Base-by-base conservation (phyloP, 1,140 invertebrate genomes). In the Probaryconus sp. region DNA sequence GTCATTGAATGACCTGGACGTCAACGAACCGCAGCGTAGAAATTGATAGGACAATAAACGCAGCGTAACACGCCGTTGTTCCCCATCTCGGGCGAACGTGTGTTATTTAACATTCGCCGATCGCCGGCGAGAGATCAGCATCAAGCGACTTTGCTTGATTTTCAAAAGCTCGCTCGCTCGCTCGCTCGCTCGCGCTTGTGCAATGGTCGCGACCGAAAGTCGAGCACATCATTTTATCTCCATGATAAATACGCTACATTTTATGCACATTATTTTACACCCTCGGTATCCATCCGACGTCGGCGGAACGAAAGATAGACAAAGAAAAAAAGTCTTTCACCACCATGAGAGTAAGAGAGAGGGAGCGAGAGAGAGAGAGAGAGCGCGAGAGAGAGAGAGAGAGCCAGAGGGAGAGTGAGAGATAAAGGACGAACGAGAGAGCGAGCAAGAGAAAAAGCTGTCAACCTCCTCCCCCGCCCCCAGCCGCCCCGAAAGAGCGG, bases 221-320 rank as follows among this genome's bases (percentile, higher is more conserved):
- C 81, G 83, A 80, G 83, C 82, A 79, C 84, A 84, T 86, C 81
- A 85, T 84, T 87, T 87, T 87, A 86, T 87, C 83, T 86, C 76
- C 79, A 80, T 87, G 85, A 87, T 87, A 84, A 87, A 87, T 87
- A 85, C 81, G 85, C 81, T 82, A 85, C 85, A 87, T 85, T 87
- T 87, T 85, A 85, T 85, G 84, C 84, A 82, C 83, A 84, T 86
- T 86, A 87, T 86, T 85, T 85, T 83, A 77, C 82, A 70, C 78
- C 80, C 76, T 74, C 56, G 51, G 20, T 14, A 58, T 53, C 61
- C 48, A 50, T 65, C 67, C 56, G 38, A 11, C n/a, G n/a, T n/a
- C n/a, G n/a, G n/a, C n/a, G n/a, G n/a, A n/a, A n/a, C n/a, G n/a
- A n/a, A n/a, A n/a, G n/a, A n/a, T n/a, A n/a, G n/a, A n/a, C n/a